Conservation (phyloP, 2,888 invertebrate species). For the Drosophila tanythrix region DNA sequence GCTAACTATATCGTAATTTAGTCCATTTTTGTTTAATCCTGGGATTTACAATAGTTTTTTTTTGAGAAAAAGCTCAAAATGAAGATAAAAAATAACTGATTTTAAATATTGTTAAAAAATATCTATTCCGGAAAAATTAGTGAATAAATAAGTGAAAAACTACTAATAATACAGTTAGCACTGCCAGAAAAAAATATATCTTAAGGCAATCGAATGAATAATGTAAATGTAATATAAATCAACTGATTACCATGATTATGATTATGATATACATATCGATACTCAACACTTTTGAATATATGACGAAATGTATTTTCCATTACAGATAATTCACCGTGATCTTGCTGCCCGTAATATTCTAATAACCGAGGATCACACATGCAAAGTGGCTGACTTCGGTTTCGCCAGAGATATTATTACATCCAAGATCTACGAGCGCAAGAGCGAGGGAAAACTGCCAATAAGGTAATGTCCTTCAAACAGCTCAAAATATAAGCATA, state of each 20-base stretch:
- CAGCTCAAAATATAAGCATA: not conserved
- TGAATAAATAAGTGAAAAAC: not conserved
- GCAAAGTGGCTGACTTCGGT: conserved; percentile 97
- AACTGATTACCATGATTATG: too few relatives aligned
- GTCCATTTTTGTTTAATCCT: not conserved
- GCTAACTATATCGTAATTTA: not conserved
- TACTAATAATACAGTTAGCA: not conserved
- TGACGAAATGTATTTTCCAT: conserved; percentile 32
- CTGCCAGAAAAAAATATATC: not conserved
- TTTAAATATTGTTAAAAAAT: not conserved
- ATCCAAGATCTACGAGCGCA: conserved; percentile 94
- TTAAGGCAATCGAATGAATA: not conserved
- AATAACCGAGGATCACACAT: conserved; percentile 93
- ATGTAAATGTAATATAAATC: not conserved
- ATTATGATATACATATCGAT: not conserved
- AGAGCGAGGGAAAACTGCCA: conserved; percentile 92
- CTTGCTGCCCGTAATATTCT: conserved; percentile 95
- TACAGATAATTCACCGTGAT: conserved; percentile 94
- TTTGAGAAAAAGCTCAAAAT: not conserved
- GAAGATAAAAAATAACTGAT: not conserved
- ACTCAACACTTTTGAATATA: not conserved
- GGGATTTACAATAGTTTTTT: too few relatives aligned
- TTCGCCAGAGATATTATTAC: conserved; percentile 95
- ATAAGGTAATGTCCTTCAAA: conserved; percentile 86
- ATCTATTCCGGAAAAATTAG: not conserved